Conservation (phyloP, 2,888 invertebrate species). For the Tachina fera region DNA sequence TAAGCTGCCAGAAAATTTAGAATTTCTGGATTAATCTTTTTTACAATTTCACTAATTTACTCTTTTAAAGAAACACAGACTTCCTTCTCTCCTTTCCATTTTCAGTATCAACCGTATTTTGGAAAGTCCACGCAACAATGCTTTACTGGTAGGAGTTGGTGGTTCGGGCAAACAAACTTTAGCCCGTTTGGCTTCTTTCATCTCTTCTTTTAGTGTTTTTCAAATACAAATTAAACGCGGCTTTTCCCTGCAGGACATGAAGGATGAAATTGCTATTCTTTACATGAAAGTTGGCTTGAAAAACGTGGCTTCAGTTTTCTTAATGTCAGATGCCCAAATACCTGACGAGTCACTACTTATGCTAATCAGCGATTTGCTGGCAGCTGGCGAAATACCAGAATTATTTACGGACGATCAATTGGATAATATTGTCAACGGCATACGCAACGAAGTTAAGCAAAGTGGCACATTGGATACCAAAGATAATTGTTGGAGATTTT, state of each 20-base stretch:
- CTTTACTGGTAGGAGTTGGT: constrained; percentile 96
- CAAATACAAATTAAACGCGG: constrained; percentile 95
- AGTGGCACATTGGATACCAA: constrained; percentile 92
- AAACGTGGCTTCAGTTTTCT: constrained; percentile 92
- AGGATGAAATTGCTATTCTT: constrained; percentile 88
- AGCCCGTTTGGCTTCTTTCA: constrained; percentile 93
- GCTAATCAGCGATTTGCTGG: constrained; percentile 95
- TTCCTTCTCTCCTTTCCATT: background rate
- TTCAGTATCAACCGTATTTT: constrained; percentile 94
- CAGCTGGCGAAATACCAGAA: constrained; percentile 97
- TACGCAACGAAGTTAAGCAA: constrained; percentile 92
- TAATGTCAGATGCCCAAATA: constrained; percentile 97
- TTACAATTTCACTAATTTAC: too few species aligned
- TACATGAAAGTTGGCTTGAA: constrained; percentile 95
- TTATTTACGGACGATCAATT: constrained; percentile 95
- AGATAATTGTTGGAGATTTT: constrained; percentile 98
- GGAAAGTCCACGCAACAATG: constrained; percentile 96
- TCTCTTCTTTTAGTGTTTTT: constrained; percentile 95
- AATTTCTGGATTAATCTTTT: too few species aligned
- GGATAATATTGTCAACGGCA: constrained; percentile 91
- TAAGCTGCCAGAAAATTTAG: too few species aligned
- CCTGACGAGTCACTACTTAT: constrained; percentile 95
- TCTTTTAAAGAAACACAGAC: background rate
- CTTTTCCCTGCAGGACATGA: constrained; percentile 92
- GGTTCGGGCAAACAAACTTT: constrained; percentile 97